Percentiles rank a stretch among this genome's conserved stretches.
phyloP scores from a whole-genome alignment of 2,888 invertebrate genomes.

The Hyposoter didymator region DNA sequence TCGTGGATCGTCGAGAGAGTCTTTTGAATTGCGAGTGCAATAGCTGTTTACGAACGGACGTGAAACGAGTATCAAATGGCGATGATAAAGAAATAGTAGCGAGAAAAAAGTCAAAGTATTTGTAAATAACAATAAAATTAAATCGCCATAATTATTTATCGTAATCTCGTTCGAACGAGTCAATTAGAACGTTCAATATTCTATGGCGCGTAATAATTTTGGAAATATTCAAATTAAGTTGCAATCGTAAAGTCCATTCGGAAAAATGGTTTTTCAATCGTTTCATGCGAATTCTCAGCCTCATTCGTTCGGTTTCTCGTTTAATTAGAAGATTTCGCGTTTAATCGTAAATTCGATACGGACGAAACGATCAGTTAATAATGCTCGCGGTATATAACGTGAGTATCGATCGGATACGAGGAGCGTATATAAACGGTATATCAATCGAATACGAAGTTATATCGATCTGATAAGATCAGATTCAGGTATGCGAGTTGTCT shows the following conservation, averaged over 20 bases:
- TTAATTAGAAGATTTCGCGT: constrained; percentile 10
- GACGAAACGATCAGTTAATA: constrained; percentile 1
- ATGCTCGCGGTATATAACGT: constrained; percentile 28
- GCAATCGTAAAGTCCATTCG: not conserved
- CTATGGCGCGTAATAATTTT: not conserved
- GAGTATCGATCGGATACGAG: constrained; percentile 1
- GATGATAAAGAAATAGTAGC: constrained; percentile 4
- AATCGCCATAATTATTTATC: not conserved
- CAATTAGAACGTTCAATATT: not conserved
- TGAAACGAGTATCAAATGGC: constrained; percentile 16
- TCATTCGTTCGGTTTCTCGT: not conserved
- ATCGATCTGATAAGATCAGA: constrained; percentile 63
- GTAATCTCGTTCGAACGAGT: not conserved
- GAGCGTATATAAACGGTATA: constrained; percentile 51
- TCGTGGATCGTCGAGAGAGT: constrained; percentile 8
- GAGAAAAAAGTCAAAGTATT: not conserved
- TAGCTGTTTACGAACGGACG: constrained; percentile 19
- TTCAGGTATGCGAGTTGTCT: constrained; percentile 57
- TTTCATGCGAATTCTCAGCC: not conserved
- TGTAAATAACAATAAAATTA: not conserved
- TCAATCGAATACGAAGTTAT: constrained; percentile 54
- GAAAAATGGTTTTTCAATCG: not conserved
- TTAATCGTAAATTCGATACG: constrained; percentile 3
- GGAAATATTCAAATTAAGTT: no score
- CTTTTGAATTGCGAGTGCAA: constrained; percentile 34